Conservation (phyloP, 2,888 invertebrate species). For the Palloptera scutellata region DNA sequence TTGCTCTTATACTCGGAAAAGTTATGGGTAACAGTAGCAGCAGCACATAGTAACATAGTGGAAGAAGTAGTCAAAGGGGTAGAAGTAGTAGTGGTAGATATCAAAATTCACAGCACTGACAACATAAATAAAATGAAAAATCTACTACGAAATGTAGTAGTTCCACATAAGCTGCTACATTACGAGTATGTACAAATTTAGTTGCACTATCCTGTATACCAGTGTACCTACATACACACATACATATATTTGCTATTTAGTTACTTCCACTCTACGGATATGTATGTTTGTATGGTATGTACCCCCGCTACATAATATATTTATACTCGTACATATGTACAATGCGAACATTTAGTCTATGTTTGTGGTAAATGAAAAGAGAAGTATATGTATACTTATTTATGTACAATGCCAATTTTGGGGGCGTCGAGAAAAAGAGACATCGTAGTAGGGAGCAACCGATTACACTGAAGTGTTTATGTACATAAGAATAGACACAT, state of each 20-base stretch:
- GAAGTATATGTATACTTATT: background rate
- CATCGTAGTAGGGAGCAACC: background rate
- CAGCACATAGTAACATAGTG: background rate
- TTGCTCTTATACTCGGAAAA: constrained; percentile 19
- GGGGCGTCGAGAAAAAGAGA: background rate
- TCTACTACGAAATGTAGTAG: constrained; percentile 28
- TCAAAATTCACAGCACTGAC: constrained; percentile 13
- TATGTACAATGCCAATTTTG: background rate
- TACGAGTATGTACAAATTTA: background rate
- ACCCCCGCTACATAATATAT: background rate
- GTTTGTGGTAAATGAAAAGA: background rate
- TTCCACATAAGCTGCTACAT: background rate
- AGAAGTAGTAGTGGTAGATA: background rate
- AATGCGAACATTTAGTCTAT: too few relatives aligned
- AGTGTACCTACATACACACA: background rate
- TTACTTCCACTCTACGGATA: too few relatives aligned
- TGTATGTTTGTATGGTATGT: too few relatives aligned
- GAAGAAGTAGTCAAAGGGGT: background rate
- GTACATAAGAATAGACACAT: constrained; percentile 13
- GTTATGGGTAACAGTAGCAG: constrained; percentile 8
- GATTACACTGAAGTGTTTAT: background rate
- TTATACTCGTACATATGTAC: constrained; percentile 4
- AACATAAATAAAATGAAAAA: constrained; percentile 33
- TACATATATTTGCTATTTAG: too few relatives aligned
- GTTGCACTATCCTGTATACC: background rate